These are phyloP conservation scores for Epinephelus fuscoguttatus DNA, from an alignment of 2,113 vertebrate genomes.

Conservation along the genomic window DNA sequence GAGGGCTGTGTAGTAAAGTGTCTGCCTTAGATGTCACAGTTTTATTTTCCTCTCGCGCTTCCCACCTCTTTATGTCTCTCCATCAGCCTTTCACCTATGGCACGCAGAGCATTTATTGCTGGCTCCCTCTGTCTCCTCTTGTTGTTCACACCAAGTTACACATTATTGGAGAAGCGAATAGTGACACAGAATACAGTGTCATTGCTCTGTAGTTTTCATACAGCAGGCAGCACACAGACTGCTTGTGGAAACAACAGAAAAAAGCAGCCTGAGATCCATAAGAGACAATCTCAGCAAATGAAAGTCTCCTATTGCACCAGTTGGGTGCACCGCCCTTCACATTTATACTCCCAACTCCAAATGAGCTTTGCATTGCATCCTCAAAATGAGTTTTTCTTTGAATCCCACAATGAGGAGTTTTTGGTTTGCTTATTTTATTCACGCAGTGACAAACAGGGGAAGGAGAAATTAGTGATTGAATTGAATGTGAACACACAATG, in stretches of 20 bases:
- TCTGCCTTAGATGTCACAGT: no score
- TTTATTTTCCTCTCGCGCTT: no score
- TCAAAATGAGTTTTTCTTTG: not conserved
- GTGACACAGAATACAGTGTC: not conserved
- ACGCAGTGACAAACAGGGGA: not conserved
- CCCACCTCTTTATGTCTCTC: not conserved
- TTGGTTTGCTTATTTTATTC: not conserved
- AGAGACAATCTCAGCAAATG: not conserved
- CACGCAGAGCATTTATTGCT: not conserved
- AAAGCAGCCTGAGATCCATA: not conserved
- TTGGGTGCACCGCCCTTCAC: not conserved
- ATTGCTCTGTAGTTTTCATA: not conserved
- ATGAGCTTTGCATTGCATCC: not conserved
- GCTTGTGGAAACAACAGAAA: not conserved
- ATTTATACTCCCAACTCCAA: not conserved
- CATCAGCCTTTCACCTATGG: not conserved
- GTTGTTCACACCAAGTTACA: not conserved
- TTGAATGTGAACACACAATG: constrained; percentile 17
- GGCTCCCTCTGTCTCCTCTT: not conserved
- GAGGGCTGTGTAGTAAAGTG: not conserved
- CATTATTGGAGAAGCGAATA: not conserved
- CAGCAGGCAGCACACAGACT: not conserved
- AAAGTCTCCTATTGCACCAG: not conserved
- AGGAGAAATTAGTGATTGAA: constrained; percentile 4
- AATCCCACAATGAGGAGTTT: not conserved